Percentiles rank a stretch among this genome's conserved stretches.
Evolutionary conservation across 2,797 vertebrate genomes (phyloP).

Genomic region (Sitta carolinensis): DNA sequence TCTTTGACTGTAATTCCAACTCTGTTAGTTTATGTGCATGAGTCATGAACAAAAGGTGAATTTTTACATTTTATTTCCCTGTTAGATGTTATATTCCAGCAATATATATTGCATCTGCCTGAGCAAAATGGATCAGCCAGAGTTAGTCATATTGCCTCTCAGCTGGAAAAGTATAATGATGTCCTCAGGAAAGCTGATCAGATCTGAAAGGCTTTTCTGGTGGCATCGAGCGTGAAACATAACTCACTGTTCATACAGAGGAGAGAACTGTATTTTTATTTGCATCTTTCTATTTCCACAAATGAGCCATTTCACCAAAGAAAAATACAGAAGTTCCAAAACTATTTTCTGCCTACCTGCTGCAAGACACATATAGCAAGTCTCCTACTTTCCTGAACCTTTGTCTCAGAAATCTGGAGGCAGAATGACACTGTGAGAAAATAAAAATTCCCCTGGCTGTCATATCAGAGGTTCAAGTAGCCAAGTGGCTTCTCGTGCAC

Average conservation of each 20-base stretch:
- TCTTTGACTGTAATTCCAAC: neutral
- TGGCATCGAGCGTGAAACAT: neutral
- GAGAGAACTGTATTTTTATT: neutral
- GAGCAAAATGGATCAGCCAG: neutral
- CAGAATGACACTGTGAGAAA: neutral
- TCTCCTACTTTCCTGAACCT: neutral
- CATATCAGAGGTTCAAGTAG: neutral
- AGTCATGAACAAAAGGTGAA: neutral
- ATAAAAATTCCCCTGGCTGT: neutral
- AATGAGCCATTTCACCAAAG: neutral
- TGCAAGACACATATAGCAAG: neutral
- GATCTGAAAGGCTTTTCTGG: neutral
- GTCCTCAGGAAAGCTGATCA: neutral
- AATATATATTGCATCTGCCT: neutral
- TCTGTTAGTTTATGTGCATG: neutral
- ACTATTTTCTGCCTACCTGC: neutral
- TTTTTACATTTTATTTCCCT: constrained; percentile 14
- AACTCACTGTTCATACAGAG: constrained; percentile 6
- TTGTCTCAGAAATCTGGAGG: neutral
- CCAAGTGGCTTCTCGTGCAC: neutral
- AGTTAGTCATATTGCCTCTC: constrained; percentile 11
- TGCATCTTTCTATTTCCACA: neutral
- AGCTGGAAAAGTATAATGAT: neutral
- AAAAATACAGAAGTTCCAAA: neutral
- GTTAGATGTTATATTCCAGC: neutral